phyloP scores from a whole-genome alignment of 1,140 invertebrate species.

The Anastrepha ludens region DNA sequence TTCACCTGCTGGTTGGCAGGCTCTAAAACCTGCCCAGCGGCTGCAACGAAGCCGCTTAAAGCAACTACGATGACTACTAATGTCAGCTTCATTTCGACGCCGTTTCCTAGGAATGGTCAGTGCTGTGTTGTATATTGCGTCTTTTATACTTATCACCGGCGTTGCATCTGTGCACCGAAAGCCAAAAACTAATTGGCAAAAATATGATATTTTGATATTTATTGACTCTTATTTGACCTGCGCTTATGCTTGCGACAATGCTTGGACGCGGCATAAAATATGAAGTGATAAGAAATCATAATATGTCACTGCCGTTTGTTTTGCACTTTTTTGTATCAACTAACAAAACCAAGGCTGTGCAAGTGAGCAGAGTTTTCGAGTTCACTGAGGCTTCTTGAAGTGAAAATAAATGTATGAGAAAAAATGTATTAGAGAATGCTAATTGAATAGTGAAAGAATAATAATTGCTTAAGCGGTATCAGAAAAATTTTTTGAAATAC shows the following conservation, averaged over 20 bases:
- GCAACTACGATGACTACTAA: slow-evolving; percentile 66
- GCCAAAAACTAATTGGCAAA: neutral
- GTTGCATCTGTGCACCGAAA: too few species aligned
- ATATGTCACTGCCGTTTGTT: neutral
- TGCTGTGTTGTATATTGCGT: neutral
- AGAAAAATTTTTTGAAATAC: too few species aligned
- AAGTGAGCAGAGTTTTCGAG: too few species aligned
- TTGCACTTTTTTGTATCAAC: neutral
- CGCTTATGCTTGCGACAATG: neutral
- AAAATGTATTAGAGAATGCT: too few species aligned
- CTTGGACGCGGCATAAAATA: neutral
- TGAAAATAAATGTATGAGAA: too few species aligned
- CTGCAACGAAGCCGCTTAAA: slow-evolving; percentile 62
- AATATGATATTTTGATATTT: neutral
- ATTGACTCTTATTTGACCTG: neutral
- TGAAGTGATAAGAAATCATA: neutral
- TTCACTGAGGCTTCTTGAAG: too few species aligned
- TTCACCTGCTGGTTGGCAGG: slow-evolving; percentile 58
- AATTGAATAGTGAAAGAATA: too few species aligned
- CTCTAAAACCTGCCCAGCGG: neutral
- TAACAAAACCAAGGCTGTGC: neutral
- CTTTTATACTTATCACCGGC: slow-evolving; percentile 61
- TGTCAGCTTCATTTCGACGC: slow-evolving; percentile 65
- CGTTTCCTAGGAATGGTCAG: slow-evolving; percentile 65
- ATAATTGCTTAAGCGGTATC: too few species aligned